Evolutionary conservation across 2,113 vertebrate species (phyloP), one percentile per base, ranked within the genome.

Genomic region (Papio anubis): DNA sequence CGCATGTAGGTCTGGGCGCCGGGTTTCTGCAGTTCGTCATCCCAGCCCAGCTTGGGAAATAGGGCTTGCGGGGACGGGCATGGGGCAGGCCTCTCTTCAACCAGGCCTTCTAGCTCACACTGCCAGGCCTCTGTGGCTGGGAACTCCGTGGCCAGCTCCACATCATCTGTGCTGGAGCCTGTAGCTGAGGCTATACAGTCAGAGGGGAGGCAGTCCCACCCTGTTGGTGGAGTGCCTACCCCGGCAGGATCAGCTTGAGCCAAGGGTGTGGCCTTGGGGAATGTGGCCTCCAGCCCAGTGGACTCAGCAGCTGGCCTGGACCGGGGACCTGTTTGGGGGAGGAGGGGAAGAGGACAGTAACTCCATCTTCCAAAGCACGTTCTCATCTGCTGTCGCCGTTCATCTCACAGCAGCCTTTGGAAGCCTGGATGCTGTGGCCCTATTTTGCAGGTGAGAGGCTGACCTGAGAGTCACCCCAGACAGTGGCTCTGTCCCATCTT

Each of bases 1-100:
- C 99, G 98, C 99, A 99, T 99, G 97, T 99, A 99, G 89, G 99
- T 94, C 14, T 99, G 98, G 0, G 99, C 98, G 4, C 99, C 99
- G 0, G 99, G 99, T 79, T 9, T 98, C 96, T 97, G 98, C 61
- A 99, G 97, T 13, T 98, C 98, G 0, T 80, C 97, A 0, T 98
- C 98, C 1, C 98, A 98, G 21, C 97, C 70, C 82, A 98, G 91
- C 4, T 93, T 96, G 90, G 98, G 97, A 1, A 98, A 27, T 0
- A 30, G 97, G 45, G 43, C 81, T 73, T 83, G 73, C 0, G 94
- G 97, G 17, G 95, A 96, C 0, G 68, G 95, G 66, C 93, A 88
- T 1, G 2, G 57, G 38, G 81, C 78, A 0, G 81, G 66, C 90
- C 50, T 97, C 68, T 95, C 93, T 64, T 93, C 95, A 38, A 5